A percentile compares a stretch with the other conserved stretches of the same genome.
phyloP scores from a whole-genome alignment of 2,797 vertebrate genomes.

The Molossus alvarezi region DNA sequence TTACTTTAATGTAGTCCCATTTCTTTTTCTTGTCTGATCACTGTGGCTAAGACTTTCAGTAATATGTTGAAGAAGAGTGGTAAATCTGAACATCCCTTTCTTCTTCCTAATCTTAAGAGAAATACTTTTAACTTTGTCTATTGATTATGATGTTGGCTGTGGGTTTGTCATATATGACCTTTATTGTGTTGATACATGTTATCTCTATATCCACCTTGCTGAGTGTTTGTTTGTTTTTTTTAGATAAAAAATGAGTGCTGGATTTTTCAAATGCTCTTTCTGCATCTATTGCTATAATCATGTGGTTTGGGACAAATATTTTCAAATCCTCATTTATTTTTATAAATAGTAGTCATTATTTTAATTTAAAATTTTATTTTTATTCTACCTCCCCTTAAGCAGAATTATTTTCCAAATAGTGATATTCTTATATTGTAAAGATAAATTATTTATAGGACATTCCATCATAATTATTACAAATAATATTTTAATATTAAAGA shows the following conservation, averaged over 20 bases:
- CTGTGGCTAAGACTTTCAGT: background rate
- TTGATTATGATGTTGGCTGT: background rate
- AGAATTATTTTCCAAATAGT: slow-evolving; percentile 53
- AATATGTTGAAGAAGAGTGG: background rate
- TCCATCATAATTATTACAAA: background rate
- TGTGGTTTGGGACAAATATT: background rate
- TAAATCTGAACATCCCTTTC: background rate
- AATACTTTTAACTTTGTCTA: background rate
- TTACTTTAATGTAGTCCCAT: no score
- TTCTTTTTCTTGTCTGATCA: background rate
- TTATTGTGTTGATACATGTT: background rate
- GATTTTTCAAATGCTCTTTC: background rate
- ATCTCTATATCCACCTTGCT: background rate
- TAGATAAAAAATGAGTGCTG: background rate
- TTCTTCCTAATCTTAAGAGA: background rate
- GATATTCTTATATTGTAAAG: slow-evolving; percentile 52
- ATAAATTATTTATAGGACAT: background rate
- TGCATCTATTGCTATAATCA: background rate
- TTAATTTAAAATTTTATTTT: slow-evolving; percentile 2
- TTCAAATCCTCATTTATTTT: slow-evolving; percentile 46
- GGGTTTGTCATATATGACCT: background rate
- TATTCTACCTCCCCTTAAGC: background rate
- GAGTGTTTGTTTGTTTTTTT: background rate
- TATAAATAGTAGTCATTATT: background rate
- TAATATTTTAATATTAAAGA: slow-evolving; percentile 16